phyloP scores from a whole-genome alignment of 2,113 vertebrate species.

The Lagenorhynchus albirostris region DNA sequence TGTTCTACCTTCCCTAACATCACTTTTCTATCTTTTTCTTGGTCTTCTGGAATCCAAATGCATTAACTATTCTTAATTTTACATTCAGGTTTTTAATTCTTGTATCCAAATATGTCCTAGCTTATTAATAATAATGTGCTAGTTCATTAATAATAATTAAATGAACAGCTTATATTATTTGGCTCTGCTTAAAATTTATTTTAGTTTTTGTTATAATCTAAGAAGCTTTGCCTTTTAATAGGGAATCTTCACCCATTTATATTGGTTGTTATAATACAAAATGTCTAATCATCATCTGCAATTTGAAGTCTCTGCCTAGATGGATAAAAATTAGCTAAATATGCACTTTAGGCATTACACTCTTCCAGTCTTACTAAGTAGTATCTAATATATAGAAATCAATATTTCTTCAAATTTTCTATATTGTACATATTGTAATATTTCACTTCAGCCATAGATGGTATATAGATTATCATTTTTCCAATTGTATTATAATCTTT shows the following conservation, averaged over 20 bases:
- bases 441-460: not conserved
- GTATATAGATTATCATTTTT: not conserved
- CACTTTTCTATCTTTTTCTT: not conserved
- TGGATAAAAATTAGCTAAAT: not conserved
- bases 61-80: not conserved
- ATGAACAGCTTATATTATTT: not conserved
- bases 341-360: no score
- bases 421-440: not conserved
- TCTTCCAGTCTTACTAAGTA: not conserved
- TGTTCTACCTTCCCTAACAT: not conserved
- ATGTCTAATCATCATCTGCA: not conserved
- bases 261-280: not conserved
- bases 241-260: not conserved
- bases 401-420: not conserved
- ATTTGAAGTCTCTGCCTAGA: not conserved
- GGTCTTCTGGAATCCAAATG: not conserved
- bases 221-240: not conserved
- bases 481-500: not conserved
- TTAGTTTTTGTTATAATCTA: not conserved
- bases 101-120: not conserved
- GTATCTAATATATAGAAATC: not conserved
- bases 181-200: not conserved
- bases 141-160: not conserved
- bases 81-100: not conserved
- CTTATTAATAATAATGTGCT: not conserved